Evolutionary conservation across 1,140 invertebrate species (phyloP).

Genomic region (Stenopsyche tienmushanensis): DNA sequence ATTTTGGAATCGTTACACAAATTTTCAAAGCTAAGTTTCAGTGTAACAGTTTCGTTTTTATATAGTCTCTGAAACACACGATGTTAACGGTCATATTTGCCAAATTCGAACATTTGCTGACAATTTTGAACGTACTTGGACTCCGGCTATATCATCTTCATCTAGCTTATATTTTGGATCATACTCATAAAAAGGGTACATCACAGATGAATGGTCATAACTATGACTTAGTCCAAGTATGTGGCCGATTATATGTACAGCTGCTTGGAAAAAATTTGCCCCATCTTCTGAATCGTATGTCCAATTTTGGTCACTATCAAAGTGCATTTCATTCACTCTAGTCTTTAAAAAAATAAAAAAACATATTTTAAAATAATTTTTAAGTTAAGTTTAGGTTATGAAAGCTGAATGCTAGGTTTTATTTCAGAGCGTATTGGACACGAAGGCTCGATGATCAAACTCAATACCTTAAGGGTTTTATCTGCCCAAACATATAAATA

Average conservation of each 20-base stretch:
- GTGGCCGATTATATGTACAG: slow-evolving; percentile 94
- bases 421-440: too few relatives aligned
- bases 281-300: slow-evolving; percentile 75
- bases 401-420: too few relatives aligned
- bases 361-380: too few relatives aligned
- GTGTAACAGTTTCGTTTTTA: slow-evolving; percentile 64
- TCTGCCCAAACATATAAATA: slow-evolving; percentile 69
- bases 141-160: slow-evolving; percentile 80
- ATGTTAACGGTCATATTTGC: neutral
- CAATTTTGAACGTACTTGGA: slow-evolving; percentile 56
- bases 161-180: slow-evolving; percentile 79
- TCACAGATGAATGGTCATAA: slow-evolving; percentile 80
- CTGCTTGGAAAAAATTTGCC: slow-evolving; percentile 92
- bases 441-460: too few relatives aligned
- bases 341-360: too few relatives aligned
- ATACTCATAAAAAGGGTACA: slow-evolving; percentile 94
- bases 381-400: too few relatives aligned
- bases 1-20: slow-evolving; percentile 78
- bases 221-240: slow-evolving; percentile 90
- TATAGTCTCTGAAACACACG: slow-evolving; percentile 69
- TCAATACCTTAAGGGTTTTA: too few relatives aligned
- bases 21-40: slow-evolving; percentile 53
- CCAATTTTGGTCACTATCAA: slow-evolving; percentile 86
- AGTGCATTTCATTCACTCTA: too few relatives aligned
- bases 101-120: neutral